Evolutionary conservation across 1,140 invertebrate genomes (phyloP), one percentile per base, ranked within the genome.

Genomic region (Trypoxylus dichotomus): DNA sequence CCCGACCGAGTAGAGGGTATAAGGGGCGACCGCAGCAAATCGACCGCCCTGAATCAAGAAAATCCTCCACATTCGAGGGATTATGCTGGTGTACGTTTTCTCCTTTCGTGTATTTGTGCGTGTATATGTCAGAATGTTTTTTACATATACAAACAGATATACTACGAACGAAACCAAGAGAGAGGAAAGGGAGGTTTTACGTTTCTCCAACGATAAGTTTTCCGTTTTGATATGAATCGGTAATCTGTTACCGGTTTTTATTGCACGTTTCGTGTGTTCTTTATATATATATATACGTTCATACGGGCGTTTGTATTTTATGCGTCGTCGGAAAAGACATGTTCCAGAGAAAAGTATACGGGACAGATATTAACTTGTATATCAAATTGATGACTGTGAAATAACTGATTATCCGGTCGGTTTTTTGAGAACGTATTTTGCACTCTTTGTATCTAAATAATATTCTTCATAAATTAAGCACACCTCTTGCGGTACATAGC

Each of bases 1-100:
- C 79, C 80, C 29, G 41, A 37, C 72, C 13, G 32, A 74, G 32
- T 29, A 29, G n/a, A 71, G 47, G 47, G 47, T 54, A 54, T 68
- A 68, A 27, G 25, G 47, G 60, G 72, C 72, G 41, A 74, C 72
- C 72, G 41, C 41, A 74, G 41, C 32, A 74, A 29, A 54, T 32
- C 27, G 76, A 41, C 60, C 60, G 60, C 60, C 60, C 60, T 10
- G 60, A 68, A 68, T 68, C 60, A 68, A 68, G 60, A 68, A 68
- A 68, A 68, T 68, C 60, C 60, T 68, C 25, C 60, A 68, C 60
- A 68, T 68, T 68, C 60, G 21, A 68, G 60, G 60, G 60, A 68
- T 29, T 68, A 29, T 25, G 60, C 21, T n/a, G 47, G 15, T n/a
- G 43, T 47, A 47, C 43, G n/a, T 8, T n/a, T 47, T n/a, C 47